Evolutionary conservation across 1,140 invertebrate genomes (phyloP).

Genomic region (Dermatophagoides farinae): DNA sequence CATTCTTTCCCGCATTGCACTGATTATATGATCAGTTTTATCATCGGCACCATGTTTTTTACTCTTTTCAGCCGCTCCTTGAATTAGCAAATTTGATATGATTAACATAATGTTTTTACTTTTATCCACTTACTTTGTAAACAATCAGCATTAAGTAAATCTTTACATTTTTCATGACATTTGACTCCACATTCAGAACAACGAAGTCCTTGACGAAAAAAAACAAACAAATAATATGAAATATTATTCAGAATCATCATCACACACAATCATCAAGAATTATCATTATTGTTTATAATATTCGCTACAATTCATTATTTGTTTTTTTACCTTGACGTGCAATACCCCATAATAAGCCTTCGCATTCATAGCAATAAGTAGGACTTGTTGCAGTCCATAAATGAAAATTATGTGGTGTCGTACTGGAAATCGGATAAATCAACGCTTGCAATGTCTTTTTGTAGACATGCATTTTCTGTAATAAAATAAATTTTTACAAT

Average conservation of each 20-base stretch:
- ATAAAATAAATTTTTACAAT: background rate
- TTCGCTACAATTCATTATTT: too few relatives aligned
- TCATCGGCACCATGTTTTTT: constrained; percentile 98
- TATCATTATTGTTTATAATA: too few relatives aligned
- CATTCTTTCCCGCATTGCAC: constrained; percentile 98
- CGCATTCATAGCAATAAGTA: constrained; percentile 98
- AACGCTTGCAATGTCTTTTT: constrained; percentile 97
- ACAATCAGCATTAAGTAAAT: constrained; percentile 98
- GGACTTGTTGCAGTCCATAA: constrained; percentile 96
- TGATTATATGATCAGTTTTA: constrained; percentile 95
- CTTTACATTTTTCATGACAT: constrained; percentile 99
- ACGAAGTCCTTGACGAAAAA: constrained; percentile 86
- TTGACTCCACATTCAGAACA: constrained; percentile 98
- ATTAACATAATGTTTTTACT: background rate
- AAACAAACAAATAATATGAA: too few relatives aligned
- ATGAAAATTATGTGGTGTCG: constrained; percentile 97
- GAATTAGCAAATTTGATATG: constrained; percentile 13
- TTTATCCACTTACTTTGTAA: constrained; percentile 53
- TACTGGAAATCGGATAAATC: constrained; percentile 97
- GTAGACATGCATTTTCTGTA: constrained; percentile 99
- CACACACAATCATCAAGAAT: too few relatives aligned
- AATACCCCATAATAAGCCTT: constrained; percentile 95
- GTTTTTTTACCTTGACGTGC: too few relatives aligned
- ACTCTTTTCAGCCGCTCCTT: constrained; percentile 96
- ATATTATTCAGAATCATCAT: too few relatives aligned